Base-by-base conservation (phyloP, 2,888 invertebrate species). In the Macrostomum cliftonense region DNA sequence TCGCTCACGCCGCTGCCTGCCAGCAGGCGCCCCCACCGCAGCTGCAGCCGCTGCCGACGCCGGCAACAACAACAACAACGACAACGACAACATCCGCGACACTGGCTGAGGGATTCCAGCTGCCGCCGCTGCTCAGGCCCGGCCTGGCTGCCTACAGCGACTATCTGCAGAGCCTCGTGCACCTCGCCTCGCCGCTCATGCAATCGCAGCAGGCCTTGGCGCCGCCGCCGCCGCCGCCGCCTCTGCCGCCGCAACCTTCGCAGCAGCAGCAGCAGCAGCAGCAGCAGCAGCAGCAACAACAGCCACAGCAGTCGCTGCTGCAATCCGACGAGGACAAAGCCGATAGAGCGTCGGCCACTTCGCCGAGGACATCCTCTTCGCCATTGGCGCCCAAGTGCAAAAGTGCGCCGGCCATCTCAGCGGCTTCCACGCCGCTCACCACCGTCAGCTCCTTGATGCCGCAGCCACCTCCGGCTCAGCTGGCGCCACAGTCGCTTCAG, bases 151-250 rank as follows among this genome's bases (percentile, higher is more conserved):
- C 36, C 43, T 49, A 28, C 43, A 42, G 45, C 17, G 16, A 39
- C 14, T 28, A 36, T n/a, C 17, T 28, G 16, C 42, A 13, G 20
- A 16, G 17, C 46, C 84, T 85, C 36, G 86, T 85, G 47, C 86
- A 86, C 71, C 84, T 85, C 43, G 64, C 76, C 86, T 74, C 86
- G 86, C 63, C 85, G 84, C 71, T 28, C 5, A 28, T 28, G 28
- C 28, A 28, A 4, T 28, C 28, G 9, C 84, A 85, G 69, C 86
- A 86, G 9, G 9, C 4, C 28, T 9, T 28, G 28, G 4, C 28
- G 28, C 9, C 72, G 86, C 86, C 47, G 84, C 86, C 64, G 87
- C 86, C 67, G 84, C 84, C 71, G 75, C 86, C 67, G 85, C 86
- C 55, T 86, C 86, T 71, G 85, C 86, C 28, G 28, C 28, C 28